Conservation (phyloP, 2,797 vertebrate species). For the Microctenopoma lineatum region DNA sequence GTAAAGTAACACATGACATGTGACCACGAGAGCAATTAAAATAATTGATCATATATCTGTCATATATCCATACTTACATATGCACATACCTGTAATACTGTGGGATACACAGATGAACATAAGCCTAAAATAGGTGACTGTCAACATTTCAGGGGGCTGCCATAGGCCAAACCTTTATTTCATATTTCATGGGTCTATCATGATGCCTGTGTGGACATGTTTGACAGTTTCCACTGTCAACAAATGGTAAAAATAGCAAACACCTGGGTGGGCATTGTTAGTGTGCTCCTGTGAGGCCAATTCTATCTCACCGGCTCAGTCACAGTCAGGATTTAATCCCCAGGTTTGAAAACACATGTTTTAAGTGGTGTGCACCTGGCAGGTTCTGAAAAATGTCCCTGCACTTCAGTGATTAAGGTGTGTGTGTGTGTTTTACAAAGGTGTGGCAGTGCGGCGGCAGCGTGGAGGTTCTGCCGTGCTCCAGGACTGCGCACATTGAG, state of each 20-base stretch:
- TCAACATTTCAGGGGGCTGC: not conserved
- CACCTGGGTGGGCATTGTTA: conserved; percentile 3
- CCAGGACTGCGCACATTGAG: conserved; percentile 95
- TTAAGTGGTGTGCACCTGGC: conserved; percentile 4
- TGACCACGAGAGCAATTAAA: not conserved
- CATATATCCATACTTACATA: not conserved
- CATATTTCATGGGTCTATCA: not conserved
- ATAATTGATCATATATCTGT: not conserved
- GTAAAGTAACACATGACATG: no score
- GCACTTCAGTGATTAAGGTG: not conserved
- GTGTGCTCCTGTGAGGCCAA: conserved; percentile 10
- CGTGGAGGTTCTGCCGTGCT: conserved; percentile 95
- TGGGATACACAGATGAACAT: not conserved
- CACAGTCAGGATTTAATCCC: conserved; percentile 14
- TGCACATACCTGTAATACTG: not conserved
- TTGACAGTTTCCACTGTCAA: conserved; percentile 14
- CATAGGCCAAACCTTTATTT: conserved; percentile 1
- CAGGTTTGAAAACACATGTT: conserved; percentile 2
- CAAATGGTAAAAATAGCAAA: conserved; percentile 16
- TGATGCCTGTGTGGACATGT: not conserved
- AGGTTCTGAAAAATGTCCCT: conserved; percentile 7
- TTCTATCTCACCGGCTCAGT: conserved; percentile 24
- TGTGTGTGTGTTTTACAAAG: conserved; percentile 66
- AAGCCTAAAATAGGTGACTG: not conserved
- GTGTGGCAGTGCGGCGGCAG: conserved; percentile 97